phyloP scores from a whole-genome alignment of 1,140 invertebrate species.

The Dryas iulia region DNA sequence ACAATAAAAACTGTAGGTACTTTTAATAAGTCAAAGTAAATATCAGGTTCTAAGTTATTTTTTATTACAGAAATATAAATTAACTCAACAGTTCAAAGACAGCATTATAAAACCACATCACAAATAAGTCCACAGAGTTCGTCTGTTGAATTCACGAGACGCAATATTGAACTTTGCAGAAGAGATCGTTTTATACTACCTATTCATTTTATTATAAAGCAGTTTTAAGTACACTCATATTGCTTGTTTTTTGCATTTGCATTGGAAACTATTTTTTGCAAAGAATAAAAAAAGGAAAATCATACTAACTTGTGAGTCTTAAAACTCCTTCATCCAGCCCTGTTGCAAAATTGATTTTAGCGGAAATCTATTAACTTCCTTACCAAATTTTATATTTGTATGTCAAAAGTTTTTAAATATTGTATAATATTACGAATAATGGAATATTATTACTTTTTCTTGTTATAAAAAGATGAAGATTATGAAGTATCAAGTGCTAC shows the following conservation, averaged over 20 bases:
- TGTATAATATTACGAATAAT: not conserved
- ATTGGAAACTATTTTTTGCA: no score
- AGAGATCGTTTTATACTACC: conserved; percentile 64
- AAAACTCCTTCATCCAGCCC: no score
- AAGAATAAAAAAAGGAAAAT: no score
- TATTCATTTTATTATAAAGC: conserved; percentile 57
- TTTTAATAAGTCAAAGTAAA: not conserved
- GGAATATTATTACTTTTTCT: no score
- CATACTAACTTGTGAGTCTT: no score
- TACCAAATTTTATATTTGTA: not conserved
- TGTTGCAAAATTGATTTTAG: no score
- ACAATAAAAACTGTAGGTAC: no score
- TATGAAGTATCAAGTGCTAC: not conserved
- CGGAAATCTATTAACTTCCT: no score
- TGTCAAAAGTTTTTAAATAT: not conserved
- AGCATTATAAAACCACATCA: not conserved
- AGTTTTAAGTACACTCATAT: not conserved
- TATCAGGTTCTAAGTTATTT: not conserved
- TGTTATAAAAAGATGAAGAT: not conserved
- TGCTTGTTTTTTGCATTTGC: no score
- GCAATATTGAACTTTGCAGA: conserved; percentile 64
- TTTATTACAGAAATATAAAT: not conserved
- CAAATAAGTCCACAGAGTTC: conserved; percentile 37
- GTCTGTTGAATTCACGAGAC: conserved; percentile 37
- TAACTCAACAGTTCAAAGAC: not conserved